Percentiles rank a stretch among this genome's conserved stretches.
Evolutionary conservation across 2,888 invertebrate genomes (phyloP).

Genomic region (Tenthredo livida): DNA sequence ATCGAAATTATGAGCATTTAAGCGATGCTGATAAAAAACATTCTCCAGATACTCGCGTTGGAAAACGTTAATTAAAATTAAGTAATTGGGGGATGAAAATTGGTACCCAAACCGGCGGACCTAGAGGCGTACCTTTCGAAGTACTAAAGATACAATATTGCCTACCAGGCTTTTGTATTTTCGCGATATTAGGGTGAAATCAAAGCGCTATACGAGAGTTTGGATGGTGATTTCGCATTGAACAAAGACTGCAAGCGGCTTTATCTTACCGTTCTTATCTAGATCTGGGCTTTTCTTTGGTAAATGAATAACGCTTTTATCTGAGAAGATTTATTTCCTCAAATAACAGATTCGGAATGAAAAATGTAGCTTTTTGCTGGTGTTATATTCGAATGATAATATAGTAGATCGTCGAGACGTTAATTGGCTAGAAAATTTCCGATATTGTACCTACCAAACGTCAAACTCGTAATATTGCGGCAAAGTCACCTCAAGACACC

Average conservation of each 20-base stretch:
- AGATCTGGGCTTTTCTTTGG: not conserved
- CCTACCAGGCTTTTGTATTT: not conserved
- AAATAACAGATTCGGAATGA: not conserved
- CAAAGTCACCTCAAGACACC: constrained; percentile 11
- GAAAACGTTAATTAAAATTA: not conserved
- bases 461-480: not conserved
- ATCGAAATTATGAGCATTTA: not conserved
- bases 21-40: not conserved
- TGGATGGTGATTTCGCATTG: not conserved
- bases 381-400: not conserved
- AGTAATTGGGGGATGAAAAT: not conserved
- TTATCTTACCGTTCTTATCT: not conserved
- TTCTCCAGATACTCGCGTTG: not conserved
- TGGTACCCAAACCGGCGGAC: not conserved
- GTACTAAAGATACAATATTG: not conserved
- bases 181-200: not conserved
- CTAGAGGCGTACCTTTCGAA: not conserved
- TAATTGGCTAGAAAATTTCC: constrained; percentile 8
- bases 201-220: not conserved
- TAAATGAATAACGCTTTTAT: not conserved
- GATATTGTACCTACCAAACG: not conserved
- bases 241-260: not conserved
- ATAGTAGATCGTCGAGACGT: not conserved
- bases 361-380: not conserved
- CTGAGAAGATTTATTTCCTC: not conserved